A percentile compares a stretch with the other conserved stretches of the same genome.
phyloP scores from a whole-genome alignment of 1,140 invertebrate species.

The Aphelenchoides fujianensis region DNA sequence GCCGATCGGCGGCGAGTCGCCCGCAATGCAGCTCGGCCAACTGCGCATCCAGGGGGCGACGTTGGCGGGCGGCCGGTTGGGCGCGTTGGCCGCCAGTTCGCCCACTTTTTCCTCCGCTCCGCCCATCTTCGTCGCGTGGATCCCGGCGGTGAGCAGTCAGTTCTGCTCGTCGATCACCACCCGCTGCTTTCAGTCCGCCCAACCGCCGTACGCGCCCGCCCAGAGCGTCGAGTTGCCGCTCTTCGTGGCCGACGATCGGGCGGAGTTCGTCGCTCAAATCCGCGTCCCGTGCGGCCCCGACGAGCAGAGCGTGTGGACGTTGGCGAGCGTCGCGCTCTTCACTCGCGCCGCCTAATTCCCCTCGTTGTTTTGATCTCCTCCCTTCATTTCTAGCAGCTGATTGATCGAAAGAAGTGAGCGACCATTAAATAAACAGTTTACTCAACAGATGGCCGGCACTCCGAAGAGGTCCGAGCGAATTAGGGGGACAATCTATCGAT shows the following conservation, averaged over 20 bases:
- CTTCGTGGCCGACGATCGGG: constrained; percentile 26
- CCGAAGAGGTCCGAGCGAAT: too few relatives aligned
- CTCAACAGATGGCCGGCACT: too few relatives aligned
- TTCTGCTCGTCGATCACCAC: constrained; percentile 18
- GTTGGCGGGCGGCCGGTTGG: constrained; percentile 69
- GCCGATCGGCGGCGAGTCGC: constrained; percentile 57
- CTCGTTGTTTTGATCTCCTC: too few relatives aligned
- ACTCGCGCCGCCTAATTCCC: background rate
- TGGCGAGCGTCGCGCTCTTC: constrained; percentile 33
- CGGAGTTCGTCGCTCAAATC: constrained; percentile 27
- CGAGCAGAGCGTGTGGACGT: constrained; percentile 21
- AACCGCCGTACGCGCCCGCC: background rate
- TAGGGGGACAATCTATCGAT: too few relatives aligned
- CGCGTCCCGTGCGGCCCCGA: constrained; percentile 14
- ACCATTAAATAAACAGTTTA: too few relatives aligned
- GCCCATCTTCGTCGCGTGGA: constrained; percentile 69
- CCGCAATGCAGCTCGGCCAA: constrained; percentile 66
- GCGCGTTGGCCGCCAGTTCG: constrained; percentile 68
- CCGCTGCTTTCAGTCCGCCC: background rate
- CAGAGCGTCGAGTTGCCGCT: constrained; percentile 27
- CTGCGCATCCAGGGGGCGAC: constrained; percentile 72
- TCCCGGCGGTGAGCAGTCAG: constrained; percentile 4
- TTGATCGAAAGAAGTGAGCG: too few relatives aligned
- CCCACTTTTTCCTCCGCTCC: constrained; percentile 69
- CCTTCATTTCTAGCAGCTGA: too few relatives aligned